phyloP scores from a whole-genome alignment of 2,888 invertebrate genomes.

The Chrysolina oricalcia region DNA sequence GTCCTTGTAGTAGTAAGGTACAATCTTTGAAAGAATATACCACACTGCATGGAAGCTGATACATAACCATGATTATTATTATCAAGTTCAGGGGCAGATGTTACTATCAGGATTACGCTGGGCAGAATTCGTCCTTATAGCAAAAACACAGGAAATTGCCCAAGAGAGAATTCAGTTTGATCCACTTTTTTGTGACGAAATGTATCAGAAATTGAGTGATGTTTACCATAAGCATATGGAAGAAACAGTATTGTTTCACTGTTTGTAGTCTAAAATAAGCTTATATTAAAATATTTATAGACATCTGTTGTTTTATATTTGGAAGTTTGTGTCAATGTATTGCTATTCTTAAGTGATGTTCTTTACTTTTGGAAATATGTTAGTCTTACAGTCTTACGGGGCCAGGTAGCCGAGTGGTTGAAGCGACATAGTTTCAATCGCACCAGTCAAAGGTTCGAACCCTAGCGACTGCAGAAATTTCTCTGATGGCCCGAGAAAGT shows the following conservation, averaged over 20 bases:
- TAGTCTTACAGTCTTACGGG: too few relatives aligned
- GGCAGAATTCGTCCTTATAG: not conserved
- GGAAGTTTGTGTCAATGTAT: not conserved
- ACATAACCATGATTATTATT: not conserved
- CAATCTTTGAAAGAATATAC: not conserved
- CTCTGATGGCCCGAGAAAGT: too few relatives aligned
- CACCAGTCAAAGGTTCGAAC: too few relatives aligned
- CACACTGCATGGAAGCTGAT: conserved; percentile 12
- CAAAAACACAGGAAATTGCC: conserved; percentile 11
- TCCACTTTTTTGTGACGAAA: conserved; percentile 7
- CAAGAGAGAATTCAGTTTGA: conserved; percentile 10
- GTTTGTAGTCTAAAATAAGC: conserved; percentile 6
- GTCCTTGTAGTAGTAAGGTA: conserved; percentile 4
- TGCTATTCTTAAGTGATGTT: not conserved
- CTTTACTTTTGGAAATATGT: not conserved
- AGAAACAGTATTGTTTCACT: not conserved
- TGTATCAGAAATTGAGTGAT: conserved; percentile 9
- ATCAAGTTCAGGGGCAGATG: conserved; percentile 9
- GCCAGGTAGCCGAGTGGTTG: too few relatives aligned
- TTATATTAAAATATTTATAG: not conserved
- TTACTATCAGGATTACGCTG: conserved; percentile 9
- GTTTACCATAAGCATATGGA: conserved; percentile 13
- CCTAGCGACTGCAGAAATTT: too few relatives aligned
- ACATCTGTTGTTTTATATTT: not conserved
- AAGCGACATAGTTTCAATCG: too few relatives aligned